Base-by-base conservation (phyloP, 2,888 invertebrate genomes). In the Microplitis deprimator region DNA sequence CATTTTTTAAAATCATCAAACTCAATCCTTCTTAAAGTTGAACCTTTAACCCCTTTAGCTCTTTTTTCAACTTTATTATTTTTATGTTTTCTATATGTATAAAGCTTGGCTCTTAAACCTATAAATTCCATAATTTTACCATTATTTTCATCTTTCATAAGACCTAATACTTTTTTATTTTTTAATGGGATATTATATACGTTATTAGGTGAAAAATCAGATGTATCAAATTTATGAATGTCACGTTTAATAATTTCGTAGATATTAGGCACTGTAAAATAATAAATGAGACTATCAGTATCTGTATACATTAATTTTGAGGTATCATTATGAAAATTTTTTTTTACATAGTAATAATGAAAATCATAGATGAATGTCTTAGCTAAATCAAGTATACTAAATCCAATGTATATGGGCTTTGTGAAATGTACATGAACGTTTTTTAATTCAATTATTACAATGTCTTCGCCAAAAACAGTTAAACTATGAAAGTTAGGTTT, bases 361-460 rank as follows among this genome's bases (percentile, higher is more conserved):
- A 50, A 50, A 50, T 50, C 50, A 50, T 50, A 50, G 2, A 10
- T 4, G 10, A 50, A 50, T 7, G 10, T 50, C 8, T 50, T 50
- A 3, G 50, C 7, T 10, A 10, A 50, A 10, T 10, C 50, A 2
- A 50, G 50, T 7, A 50, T 50, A 10, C 50, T 50, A 6, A 50
- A 50, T 10, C 8, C 10, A 8, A 50, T 10, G 10, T 50, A 62
- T 5, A 20, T 62, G 3, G 62, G 17, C 13, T 17, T 62, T 73
- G 81, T 78, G 17, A 78, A 78, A 29, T 40, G 8, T 13, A 41
- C 6, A n/a, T 80, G 8, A 6, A 62, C 13, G 40, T 41, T 20
- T 6, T 75, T 80, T 77, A 88, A 76, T 72, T 88, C 84, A 39
- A 90, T 81, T 1, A 85, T 85, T 0, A 84, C 85, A 20, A 90